These are phyloP conservation scores for Speoplatyrhinus poulsoni DNA, from an alignment of 2,113 vertebrate species.

Conservation along the genomic window DNA sequence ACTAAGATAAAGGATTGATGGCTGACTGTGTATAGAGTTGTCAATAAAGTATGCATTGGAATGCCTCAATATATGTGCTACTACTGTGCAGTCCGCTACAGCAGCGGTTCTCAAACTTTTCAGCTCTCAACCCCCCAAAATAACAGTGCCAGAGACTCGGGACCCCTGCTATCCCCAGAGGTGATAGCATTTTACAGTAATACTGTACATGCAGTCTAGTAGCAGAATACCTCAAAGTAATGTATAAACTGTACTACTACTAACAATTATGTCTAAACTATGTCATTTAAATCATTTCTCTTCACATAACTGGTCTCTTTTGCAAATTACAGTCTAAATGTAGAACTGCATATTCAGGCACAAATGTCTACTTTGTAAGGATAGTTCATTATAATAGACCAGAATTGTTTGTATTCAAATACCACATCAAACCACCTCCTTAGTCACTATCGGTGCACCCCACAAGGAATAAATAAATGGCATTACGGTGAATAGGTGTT, in stretches of 20 bases:
- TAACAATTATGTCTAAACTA: too few species aligned
- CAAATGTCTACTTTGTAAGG: conserved; percentile 48
- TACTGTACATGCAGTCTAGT: too few species aligned
- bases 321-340: conserved; percentile 36
- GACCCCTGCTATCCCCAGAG: too few species aligned
- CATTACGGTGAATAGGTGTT: conserved; percentile 12
- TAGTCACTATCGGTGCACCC: conserved; percentile 15
- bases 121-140: too few species aligned
- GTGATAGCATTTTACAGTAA: too few species aligned
- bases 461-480: conserved; percentile 11
- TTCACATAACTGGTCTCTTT: conserved; percentile 16
- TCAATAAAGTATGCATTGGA: not conserved
- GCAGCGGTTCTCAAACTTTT: not conserved
- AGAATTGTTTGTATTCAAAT: conserved; percentile 35
- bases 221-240: too few species aligned
- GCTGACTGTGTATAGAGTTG: too few species aligned
- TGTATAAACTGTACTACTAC: too few species aligned
- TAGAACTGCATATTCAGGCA: conserved; percentile 31
- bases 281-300: not conserved
- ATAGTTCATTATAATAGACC: conserved; percentile 46
- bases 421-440: conserved; percentile 27
- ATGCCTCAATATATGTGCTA: not conserved
- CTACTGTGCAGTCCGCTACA: not conserved
- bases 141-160: too few species aligned
- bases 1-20: too few species aligned